Percentiles rank a stretch among this genome's conserved stretches.
These are phyloP conservation scores for Pogonocherus hispidulus DNA, from an alignment of 2,888 invertebrate genomes.

Conservation along the genomic window DNA sequence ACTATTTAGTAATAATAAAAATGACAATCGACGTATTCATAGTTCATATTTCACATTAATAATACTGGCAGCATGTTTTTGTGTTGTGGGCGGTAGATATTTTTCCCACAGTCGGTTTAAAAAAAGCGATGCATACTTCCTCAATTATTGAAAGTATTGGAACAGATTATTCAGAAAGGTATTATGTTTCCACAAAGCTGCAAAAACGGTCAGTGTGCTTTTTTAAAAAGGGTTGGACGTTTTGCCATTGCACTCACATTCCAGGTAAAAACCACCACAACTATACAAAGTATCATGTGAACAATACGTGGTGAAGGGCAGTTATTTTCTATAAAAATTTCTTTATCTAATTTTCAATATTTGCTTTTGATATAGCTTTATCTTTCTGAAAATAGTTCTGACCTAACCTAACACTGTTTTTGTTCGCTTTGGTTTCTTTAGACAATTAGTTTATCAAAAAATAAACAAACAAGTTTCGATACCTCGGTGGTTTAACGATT, in stretches of 20 bases:
- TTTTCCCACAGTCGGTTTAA: conserved; percentile 12
- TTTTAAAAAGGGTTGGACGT: conserved; percentile 47
- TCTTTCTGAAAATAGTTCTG: conserved; percentile 34
- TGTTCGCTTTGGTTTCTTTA: conserved; percentile 32
- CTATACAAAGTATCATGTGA: conserved; percentile 27
- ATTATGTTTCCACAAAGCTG: conserved; percentile 33
- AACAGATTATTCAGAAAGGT: conserved; percentile 18
- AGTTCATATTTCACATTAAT: neutral
- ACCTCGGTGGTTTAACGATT: neutral
- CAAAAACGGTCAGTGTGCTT: conserved; percentile 38
- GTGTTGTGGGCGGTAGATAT: neutral
- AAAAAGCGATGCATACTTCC: conserved; percentile 15
- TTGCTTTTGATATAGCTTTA: conserved; percentile 34
- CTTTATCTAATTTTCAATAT: conserved; percentile 33
- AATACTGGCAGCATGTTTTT: neutral
- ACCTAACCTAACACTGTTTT: conserved; percentile 36
- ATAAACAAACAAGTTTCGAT: conserved; percentile 14
- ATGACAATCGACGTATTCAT: too few relatives aligned
- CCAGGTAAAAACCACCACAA: conserved; percentile 41
- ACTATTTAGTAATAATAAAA: too few relatives aligned
- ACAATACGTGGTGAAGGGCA: conserved; percentile 27
- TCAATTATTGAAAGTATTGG: conserved; percentile 18
- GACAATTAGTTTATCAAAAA: conserved; percentile 20
- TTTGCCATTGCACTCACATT: conserved; percentile 37
- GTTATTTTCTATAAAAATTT: conserved; percentile 23